These are phyloP conservation scores for Leucozona laternaria DNA, from an alignment of 2,888 invertebrate genomes.

Conservation along the genomic window DNA sequence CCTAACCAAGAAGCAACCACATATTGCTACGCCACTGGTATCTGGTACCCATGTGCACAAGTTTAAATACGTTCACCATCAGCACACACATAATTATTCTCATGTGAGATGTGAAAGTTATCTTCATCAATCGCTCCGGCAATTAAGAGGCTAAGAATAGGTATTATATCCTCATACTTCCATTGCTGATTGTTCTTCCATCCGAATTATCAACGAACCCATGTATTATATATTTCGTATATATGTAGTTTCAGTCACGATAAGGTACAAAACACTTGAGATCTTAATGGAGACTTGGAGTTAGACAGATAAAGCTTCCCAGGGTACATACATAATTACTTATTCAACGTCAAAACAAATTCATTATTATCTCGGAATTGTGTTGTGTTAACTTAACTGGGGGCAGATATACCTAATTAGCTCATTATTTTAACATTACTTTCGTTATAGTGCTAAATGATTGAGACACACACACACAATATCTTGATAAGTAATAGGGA, in stretches of 20 bases:
- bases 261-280: neutral
- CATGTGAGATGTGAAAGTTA: constrained; percentile 12
- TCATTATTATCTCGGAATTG: neutral
- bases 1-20: no score
- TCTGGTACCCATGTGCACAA: neutral
- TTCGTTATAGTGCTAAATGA: neutral
- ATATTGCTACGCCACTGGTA: no score
- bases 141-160: neutral
- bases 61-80: neutral
- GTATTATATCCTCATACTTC: neutral
- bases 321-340: neutral
- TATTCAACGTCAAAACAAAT: neutral
- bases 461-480: neutral
- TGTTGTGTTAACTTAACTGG: neutral
- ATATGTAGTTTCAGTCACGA: neutral
- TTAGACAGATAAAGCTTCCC: neutral
- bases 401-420: neutral
- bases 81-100: neutral
- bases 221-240: neutral
- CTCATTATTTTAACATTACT: neutral
- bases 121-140: neutral
- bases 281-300: neutral
- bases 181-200: neutral
- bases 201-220: neutral
- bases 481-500: no score